Evolutionary conservation across 2,797 vertebrate genomes (phyloP).

Genomic region (Danio choprae): DNA sequence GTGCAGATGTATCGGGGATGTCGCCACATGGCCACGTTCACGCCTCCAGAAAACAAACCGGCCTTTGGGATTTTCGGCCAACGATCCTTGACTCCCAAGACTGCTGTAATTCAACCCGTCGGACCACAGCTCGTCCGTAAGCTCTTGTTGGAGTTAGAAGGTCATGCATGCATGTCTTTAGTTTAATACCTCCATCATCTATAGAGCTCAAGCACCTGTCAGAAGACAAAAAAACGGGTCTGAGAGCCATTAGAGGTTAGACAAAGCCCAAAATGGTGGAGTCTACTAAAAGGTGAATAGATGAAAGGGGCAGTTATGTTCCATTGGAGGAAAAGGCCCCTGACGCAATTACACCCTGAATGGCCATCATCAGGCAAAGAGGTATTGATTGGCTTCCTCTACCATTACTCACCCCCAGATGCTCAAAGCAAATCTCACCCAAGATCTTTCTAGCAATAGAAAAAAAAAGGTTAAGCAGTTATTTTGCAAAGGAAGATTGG

Average conservation of each 20-base stretch:
- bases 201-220: constrained; percentile 49
- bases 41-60: constrained; percentile 35
- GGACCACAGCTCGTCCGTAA: constrained; percentile 31
- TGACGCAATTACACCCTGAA: constrained; percentile 61
- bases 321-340: constrained; percentile 67
- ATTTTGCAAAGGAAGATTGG: constrained; percentile 44
- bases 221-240: constrained; percentile 25
- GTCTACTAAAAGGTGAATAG: constrained; percentile 57
- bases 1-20: constrained; percentile 59
- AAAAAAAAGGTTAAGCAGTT: constrained; percentile 57
- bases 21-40: constrained; percentile 56
- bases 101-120: constrained; percentile 12
- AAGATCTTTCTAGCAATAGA: constrained; percentile 36
- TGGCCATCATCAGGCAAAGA: constrained; percentile 66
- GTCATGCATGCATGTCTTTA: constrained; percentile 14
- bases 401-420: constrained; percentile 55
- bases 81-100: constrained; percentile 19
- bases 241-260: constrained; percentile 51
- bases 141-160: constrained; percentile 37
- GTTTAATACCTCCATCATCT: constrained; percentile 22
- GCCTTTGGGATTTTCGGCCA: constrained; percentile 27
- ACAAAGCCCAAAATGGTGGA: constrained; percentile 55
- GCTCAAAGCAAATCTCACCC: constrained; percentile 60
- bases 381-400: constrained; percentile 65
- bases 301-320: constrained; percentile 72